phyloP scores from a whole-genome alignment of 2,797 vertebrate genomes.

The Rhinogobio ventralis region DNA sequence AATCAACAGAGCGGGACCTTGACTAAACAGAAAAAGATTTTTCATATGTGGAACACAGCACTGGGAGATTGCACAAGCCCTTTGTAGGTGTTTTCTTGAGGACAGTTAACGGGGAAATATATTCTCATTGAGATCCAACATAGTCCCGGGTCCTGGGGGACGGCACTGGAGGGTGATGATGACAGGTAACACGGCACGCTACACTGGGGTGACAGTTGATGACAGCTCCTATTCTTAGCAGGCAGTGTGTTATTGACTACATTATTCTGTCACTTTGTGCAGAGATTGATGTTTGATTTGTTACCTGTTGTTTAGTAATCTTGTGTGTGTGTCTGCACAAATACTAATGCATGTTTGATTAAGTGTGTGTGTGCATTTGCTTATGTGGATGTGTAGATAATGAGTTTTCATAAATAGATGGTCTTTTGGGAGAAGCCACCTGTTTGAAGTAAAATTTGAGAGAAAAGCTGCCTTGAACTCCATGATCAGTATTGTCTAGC shows the following conservation, averaged over 20 bases:
- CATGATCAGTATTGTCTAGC: slow-evolving; percentile 44
- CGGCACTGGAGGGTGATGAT: slow-evolving; percentile 27
- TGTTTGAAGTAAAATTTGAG: slow-evolving; percentile 44
- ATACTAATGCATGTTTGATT: slow-evolving; percentile 11
- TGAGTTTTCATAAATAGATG: slow-evolving; percentile 51
- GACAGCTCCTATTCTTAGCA: slow-evolving; percentile 57
- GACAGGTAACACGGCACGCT: slow-evolving; percentile 48
- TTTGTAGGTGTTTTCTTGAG: slow-evolving; percentile 33
- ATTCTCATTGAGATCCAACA: slow-evolving; percentile 16
- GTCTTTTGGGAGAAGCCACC: slow-evolving; percentile 46
- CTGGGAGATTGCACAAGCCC: neutral
- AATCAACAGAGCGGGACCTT: slow-evolving; percentile 18
- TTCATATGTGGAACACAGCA: neutral
- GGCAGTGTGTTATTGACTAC: slow-evolving; percentile 46
- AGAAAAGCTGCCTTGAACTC: slow-evolving; percentile 31
- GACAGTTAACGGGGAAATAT: slow-evolving; percentile 33
- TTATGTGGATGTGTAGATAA: slow-evolving; percentile 34
- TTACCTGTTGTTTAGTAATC: slow-evolving; percentile 44
- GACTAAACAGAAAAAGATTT: slow-evolving; percentile 30
- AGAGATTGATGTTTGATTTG: slow-evolving; percentile 47
- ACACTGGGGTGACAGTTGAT: slow-evolving; percentile 31
- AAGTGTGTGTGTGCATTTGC: neutral
- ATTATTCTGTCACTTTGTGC: slow-evolving; percentile 49
- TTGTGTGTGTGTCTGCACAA: neutral
- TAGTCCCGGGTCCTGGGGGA: slow-evolving; percentile 4